Evolutionary conservation across 2,113 vertebrate species (phyloP).

Genomic region (Pan paniscus): DNA sequence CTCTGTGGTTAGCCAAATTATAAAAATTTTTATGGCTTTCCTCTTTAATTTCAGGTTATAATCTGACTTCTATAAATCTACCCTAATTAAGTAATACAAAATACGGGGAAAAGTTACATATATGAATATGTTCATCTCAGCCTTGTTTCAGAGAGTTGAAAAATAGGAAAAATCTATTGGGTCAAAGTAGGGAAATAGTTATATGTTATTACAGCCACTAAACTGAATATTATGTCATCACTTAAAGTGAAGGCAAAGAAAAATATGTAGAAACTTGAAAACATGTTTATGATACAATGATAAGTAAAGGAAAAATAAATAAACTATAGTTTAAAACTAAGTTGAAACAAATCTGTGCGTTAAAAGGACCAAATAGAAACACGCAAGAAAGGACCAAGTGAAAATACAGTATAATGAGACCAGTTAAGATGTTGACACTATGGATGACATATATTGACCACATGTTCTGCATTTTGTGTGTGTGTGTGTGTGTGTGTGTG

Average conservation of each 20-base stretch:
- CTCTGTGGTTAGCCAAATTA: neutral
- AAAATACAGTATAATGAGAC: conserved; percentile 1
- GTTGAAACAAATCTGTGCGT: neutral
- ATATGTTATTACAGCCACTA: neutral
- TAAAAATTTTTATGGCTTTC: neutral
- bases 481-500: neutral
- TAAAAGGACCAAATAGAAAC: conserved; percentile 31
- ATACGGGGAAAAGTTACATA: neutral
- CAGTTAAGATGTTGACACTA: neutral
- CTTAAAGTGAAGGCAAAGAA: conserved; percentile 2
- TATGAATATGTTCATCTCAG: conserved; percentile 20
- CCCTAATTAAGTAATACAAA: neutral
- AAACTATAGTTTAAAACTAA: conserved; percentile 17
- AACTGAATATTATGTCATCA: neutral
- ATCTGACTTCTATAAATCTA: neutral
- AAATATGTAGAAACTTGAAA: neutral
- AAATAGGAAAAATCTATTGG: neutral
- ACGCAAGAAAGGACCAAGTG: neutral
- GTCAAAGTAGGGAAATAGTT: conserved; percentile 6
- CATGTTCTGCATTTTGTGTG: neutral
- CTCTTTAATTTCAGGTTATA: neutral
- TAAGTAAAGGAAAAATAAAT: conserved; percentile 28
- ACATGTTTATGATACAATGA: neutral
- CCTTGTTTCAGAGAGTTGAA: neutral
- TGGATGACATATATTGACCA: neutral